Conservation (phyloP, 2,113 vertebrate genomes). For the Vulpes vulpes region DNA sequence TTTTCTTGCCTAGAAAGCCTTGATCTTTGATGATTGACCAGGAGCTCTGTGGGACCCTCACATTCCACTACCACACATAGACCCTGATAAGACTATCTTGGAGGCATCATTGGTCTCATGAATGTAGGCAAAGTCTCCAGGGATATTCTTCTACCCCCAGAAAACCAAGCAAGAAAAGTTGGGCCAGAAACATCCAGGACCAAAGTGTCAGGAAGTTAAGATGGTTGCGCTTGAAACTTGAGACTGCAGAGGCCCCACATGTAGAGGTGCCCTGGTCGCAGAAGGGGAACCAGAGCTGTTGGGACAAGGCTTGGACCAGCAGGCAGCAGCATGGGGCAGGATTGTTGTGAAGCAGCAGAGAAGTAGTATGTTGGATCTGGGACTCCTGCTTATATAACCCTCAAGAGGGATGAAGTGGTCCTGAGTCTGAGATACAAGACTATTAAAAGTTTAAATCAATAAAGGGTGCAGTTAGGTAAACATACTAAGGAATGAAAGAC, state of each 20-base stretch:
- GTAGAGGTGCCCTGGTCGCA: background rate
- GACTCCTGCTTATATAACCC: background rate
- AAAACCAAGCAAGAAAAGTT: background rate
- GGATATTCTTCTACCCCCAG: background rate
- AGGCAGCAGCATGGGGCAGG: background rate
- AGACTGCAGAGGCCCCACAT: background rate
- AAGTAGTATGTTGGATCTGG: background rate
- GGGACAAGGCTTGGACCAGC: background rate
- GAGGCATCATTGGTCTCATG: background rate
- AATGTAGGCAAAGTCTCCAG: slow-evolving; percentile 41
- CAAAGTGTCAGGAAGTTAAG: background rate
- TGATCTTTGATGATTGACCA: background rate
- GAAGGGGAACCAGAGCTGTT: background rate
- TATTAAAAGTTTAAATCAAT: background rate
- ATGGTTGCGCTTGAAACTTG: background rate
- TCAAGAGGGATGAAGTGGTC: background rate
- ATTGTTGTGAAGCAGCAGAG: background rate
- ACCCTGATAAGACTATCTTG: background rate
- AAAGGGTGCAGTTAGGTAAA: background rate
- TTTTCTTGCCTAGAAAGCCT: slow-evolving; percentile 1
- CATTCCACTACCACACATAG: background rate
- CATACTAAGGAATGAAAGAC: background rate
- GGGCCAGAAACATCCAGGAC: slow-evolving; percentile 1
- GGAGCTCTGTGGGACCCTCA: background rate
- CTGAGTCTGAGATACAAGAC: background rate